Evolutionary conservation across 2,797 vertebrate genomes (phyloP), one percentile per base, ranked within the genome.

Genomic region (Orientallactaga sibirica): DNA sequence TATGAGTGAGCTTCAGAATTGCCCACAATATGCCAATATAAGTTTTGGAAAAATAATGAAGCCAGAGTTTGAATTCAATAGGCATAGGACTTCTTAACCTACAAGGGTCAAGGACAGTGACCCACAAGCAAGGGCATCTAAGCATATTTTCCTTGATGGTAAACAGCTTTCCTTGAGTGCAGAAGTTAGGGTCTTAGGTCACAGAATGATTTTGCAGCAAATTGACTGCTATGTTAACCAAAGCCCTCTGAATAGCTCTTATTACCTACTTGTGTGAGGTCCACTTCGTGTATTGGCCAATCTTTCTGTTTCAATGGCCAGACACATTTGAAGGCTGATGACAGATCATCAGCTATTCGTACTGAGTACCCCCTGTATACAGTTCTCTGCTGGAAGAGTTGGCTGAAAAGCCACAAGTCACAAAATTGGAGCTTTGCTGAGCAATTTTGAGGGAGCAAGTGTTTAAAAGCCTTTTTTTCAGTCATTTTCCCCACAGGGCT

Each of bases 391-490:
- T 94, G 67, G 74, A 86, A 22, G 70, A 52, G 77, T 74, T 85
- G 10, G 10, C 41, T 85, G 43, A 91, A 94, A 95, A 94, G 89
- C 43, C 62, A 74, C 18, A 43, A 86, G 62, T 91, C 71, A 88
- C 41, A 93, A 76, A 96, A 84, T 66, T 86, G 48, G 81, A 94
- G 86, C 3, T 90, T 93, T 89, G 79, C 70, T 70, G 71, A 83
- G 25, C 25, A 93, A 90, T 82, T 95, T 92, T 83, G 91, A 90
- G 55, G 52, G 25, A 94, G 8, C 37, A 92, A 92, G 27, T 89
- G 41, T 94, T 95, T 67, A 76, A 96, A 88, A 78, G 74, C 24
- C 24, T 67, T 91, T 91, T 94, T 91, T 94, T 52, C 52, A 37
- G 74, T 62, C 66, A 95, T 95, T 95, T 95, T 86, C 24, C 58